Conservation (phyloP, 2,797 vertebrate species). For the Ceryle rudis region DNA sequence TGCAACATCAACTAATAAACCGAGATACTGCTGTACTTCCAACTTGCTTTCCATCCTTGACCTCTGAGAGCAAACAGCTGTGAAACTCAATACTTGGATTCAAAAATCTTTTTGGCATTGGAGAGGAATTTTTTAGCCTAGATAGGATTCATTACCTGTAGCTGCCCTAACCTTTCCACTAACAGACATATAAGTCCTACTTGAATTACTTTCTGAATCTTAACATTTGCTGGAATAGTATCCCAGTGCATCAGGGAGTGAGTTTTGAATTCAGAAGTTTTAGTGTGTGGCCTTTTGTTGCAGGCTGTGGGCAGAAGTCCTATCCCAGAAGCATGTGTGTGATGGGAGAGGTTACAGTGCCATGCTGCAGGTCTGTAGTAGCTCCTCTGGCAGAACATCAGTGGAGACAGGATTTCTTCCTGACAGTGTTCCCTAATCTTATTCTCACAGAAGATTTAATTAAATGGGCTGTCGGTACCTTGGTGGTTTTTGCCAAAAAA, state of each 20-base stretch:
- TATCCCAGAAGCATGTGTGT: accelerated
- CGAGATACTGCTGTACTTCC: neutral
- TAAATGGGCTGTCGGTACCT: neutral
- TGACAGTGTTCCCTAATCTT: neutral
- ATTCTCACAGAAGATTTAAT: neutral
- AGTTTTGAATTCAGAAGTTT: neutral
- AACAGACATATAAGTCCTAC: neutral
- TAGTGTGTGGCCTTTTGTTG: neutral
- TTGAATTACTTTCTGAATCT: neutral
- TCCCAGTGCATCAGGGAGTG: neutral
- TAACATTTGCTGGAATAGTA: neutral
- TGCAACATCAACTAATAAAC: neutral
- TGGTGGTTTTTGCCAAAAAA: neutral
- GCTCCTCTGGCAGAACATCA: neutral
- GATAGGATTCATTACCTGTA: neutral
- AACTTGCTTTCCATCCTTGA: neutral
- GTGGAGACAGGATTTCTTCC: neutral
- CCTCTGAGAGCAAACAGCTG: neutral
- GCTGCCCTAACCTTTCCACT: neutral
- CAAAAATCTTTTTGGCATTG: neutral
- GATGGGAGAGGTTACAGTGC: neutral
- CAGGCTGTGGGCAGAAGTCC: neutral
- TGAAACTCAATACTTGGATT: neutral
- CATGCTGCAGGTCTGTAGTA: neutral
- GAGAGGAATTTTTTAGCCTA: neutral